Evolutionary conservation across 2,113 vertebrate genomes (phyloP).

Genomic region (Protomyctophum bolini): DNA sequence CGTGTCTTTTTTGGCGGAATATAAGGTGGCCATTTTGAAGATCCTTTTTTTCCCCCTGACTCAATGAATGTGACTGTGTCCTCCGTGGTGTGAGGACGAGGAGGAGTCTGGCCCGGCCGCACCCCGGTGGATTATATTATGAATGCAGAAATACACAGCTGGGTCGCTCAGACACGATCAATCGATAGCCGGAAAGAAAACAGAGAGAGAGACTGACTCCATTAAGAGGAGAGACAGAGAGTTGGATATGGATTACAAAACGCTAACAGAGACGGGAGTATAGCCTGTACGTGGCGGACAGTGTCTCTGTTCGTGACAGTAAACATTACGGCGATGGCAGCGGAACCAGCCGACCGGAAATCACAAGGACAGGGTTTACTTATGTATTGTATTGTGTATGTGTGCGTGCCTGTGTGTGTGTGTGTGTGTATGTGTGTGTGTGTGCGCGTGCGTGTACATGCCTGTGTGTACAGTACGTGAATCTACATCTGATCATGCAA

Average conservation of each 20-base stretch:
- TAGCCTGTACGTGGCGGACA: slow-evolving; percentile 12
- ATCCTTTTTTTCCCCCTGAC: slow-evolving; percentile 17
- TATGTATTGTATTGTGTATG: not conserved
- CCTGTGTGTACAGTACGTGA: not conserved
- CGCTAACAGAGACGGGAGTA: slow-evolving; percentile 14
- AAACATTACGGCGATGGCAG: not conserved
- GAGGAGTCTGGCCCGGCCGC: too few species aligned
- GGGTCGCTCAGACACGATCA: slow-evolving; percentile 57
- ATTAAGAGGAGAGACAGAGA: slow-evolving; percentile 56
- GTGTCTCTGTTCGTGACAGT: not conserved
- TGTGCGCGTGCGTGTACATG: slow-evolving; percentile 13
- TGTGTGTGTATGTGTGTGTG: slow-evolving; percentile 47
- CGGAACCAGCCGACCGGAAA: not conserved
- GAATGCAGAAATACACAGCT: slow-evolving; percentile 63
- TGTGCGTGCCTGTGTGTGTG: slow-evolving; percentile 13
- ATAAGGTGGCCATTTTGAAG: slow-evolving; percentile 38
- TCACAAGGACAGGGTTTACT: too few species aligned
- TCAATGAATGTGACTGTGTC: slow-evolving; percentile 68
- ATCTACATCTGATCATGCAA: not conserved
- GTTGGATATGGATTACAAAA: slow-evolving; percentile 71
- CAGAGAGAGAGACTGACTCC: slow-evolving; percentile 41
- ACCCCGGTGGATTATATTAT: too few species aligned
- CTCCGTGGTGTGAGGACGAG: slow-evolving; percentile 59
- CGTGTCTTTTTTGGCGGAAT: slow-evolving; percentile 2
- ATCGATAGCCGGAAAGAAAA: slow-evolving; percentile 56